These are phyloP conservation scores for Romanogobio albipinnatus DNA, from an alignment of 2,113 vertebrate genomes.

Conservation along the genomic window DNA sequence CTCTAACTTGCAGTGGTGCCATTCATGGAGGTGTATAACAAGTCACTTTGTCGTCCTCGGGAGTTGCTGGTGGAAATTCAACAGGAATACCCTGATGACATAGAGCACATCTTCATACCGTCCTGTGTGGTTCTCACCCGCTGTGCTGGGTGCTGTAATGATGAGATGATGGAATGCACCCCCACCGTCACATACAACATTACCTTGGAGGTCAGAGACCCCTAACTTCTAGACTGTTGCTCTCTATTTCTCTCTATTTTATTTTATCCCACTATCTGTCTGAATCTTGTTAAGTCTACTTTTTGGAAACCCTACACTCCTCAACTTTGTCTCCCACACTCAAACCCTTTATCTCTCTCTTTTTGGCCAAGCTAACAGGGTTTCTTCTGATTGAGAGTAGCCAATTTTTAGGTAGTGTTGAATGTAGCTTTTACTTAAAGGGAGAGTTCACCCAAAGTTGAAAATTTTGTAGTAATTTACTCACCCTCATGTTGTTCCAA, in stretches of 20 bases:
- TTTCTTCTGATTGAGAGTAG: conserved; percentile 2
- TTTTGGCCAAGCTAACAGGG: conserved; percentile 5
- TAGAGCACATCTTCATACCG: conserved; percentile 95
- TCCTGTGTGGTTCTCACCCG: conserved; percentile 93
- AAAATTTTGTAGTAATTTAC: no score
- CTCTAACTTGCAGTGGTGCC: conserved; percentile 81
- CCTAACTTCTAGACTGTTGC: neutral
- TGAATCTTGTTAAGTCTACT: conserved; percentile 12
- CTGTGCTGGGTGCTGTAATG: conserved; percentile 94
- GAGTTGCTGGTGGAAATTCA: conserved; percentile 96
- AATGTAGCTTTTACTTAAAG: neutral
- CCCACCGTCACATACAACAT: conserved; percentile 86
- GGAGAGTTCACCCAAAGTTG: no score
- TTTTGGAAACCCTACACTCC: conserved; percentile 9
- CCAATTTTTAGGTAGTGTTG: neutral
- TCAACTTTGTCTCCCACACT: conserved; percentile 13
- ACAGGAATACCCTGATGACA: conserved; percentile 95
- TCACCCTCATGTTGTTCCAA: no score
- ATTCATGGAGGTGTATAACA: conserved; percentile 91
- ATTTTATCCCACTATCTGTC: neutral
- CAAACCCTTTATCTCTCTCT: neutral
- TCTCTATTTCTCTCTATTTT: neutral
- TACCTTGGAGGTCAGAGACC: conserved; percentile 89
- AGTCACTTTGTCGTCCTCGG: conserved; percentile 89
- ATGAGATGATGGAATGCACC: conserved; percentile 90